phyloP scores from a whole-genome alignment of 2,888 invertebrate genomes.

The Cabera pusaria region DNA sequence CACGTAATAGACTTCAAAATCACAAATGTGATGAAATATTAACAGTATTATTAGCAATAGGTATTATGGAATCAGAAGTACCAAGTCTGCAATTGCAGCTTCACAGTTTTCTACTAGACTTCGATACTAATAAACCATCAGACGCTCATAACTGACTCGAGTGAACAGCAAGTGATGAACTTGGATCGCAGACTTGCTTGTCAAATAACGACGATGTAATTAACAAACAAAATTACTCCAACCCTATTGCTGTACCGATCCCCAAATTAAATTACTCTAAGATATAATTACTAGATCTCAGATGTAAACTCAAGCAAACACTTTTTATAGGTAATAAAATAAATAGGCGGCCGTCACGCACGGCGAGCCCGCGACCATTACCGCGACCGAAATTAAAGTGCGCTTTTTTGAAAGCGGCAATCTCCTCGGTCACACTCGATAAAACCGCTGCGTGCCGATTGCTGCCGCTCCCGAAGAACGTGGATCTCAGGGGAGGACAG shows the following conservation, averaged over 20 bases:
- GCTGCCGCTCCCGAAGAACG: conserved; percentile 53
- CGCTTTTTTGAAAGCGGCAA: conserved; percentile 75
- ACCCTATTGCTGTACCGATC: conserved; percentile 7
- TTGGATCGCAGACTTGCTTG: no score
- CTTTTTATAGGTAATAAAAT: conserved; percentile 78
- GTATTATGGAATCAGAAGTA: no score
- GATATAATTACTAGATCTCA: conserved; percentile 25
- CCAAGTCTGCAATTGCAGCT: no score
- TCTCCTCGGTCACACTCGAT: conserved; percentile 76
- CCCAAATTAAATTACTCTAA: conserved; percentile 27
- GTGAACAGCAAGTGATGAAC: no score
- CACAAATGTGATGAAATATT: no score
- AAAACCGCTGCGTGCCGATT: conserved; percentile 77
- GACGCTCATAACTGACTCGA: no score
- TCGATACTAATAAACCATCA: no score
- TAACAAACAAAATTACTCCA: neutral
- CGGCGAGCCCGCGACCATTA: conserved; percentile 56
- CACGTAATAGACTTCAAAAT: no score
- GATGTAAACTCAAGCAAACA: conserved; percentile 41
- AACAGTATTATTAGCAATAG: no score
- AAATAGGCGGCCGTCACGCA: conserved; percentile 72
- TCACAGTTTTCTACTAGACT: no score
- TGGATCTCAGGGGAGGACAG: conserved; percentile 22
- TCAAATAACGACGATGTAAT: no score
- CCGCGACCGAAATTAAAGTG: conserved; percentile 73